Evolutionary conservation across 2,888 invertebrate genomes (phyloP), one percentile per base, ranked within the genome.

Genomic region (Resseliella maxima): DNA sequence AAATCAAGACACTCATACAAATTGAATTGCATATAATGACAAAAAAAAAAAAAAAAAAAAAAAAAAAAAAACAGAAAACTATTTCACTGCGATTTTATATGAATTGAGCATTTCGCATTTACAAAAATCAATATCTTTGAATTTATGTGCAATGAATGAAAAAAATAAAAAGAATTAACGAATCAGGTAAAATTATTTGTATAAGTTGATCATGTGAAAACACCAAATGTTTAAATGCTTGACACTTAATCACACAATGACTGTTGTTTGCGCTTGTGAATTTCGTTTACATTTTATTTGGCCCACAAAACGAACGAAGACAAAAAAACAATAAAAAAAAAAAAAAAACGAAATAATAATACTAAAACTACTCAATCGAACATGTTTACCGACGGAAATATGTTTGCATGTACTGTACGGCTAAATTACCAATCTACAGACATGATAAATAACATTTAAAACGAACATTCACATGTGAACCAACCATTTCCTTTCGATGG

Each of bases 351-450:
- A 50, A 50, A 3, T 6, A 2, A n/a, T n/a, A n/a, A n/a, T n/a
- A n/a, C n/a, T n/a, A n/a, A 72, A 72, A 72, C 72, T 72, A 72
- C 35, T 83, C n/a, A 83, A 83, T 83, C 38, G 38, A 18, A 8
- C 21, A 83, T 83, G 83, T 83, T 83, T 83, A 83, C 83, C 83
- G 24, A 38, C 83, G 83, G 83, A 83, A 83, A 83, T 38, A 38
- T 83, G 83, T 83, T 83, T 83, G 83, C 83, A 83, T 83, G 83
- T 83, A 24, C 83, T 36, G 38, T 83, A 83, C 24, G 38, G n/a
- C 24, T 83, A 36, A 83, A 83, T 83, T 83, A 36, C 38, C 21
- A 83, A n/a, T 83, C 83, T n/a, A 83, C 36, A 36, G 83, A 38
- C 83, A 83, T 38, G 83, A 83, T 83, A 83, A 83, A 38, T 36